Base-by-base conservation (phyloP, 1,140 invertebrate genomes). In the Sminthurides bifidus region DNA sequence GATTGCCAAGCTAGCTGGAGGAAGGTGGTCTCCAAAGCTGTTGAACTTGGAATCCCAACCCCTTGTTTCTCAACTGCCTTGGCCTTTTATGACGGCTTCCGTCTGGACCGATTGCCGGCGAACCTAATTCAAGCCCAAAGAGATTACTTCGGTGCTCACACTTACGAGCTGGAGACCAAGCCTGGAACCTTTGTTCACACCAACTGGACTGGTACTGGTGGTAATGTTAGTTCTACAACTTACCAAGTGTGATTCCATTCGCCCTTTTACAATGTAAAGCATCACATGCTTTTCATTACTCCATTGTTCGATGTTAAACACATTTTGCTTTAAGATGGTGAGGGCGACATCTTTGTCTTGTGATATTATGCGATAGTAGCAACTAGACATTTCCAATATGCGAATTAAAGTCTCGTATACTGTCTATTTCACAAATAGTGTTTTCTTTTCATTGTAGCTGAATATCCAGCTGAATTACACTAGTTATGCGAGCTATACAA, bases 71-170 rank as follows among this genome's bases (percentile, higher is more conserved):
- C 83, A 24, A 84, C 92, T 6, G 95, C 96, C 0, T 73, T 98
- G 4, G 85, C 92, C 3, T 99, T 98, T 74, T 99, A 91, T 70
- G 95, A 99, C 73, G 94, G 95, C 2, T 98, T 92, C 70, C 78
- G 91, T 41, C 80, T 81, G 14, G 79, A 72, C 27, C 72, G 78
- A 46, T 72, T 96, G 30, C 92, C 93, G 2, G 92, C 93, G 10
- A 96, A 97, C 73, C 73, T 97, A 23, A 77, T 97, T 54, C 78
- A 93, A 80, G 96, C 95, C 0, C 94, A 98, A 72, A 74, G 96
- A 38, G 95, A 99, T 72, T 99, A 95, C 69, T 99, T 99, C 70
- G 96, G 96, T 0, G 95, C 96, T 0, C 96, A 99, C 70, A 98
- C 94, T 0, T 99, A 98, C 66, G 94, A 98, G 71, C 71, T 96